Conservation (phyloP, 2,888 invertebrate genomes). For the Reticulitermes lucifugus region DNA sequence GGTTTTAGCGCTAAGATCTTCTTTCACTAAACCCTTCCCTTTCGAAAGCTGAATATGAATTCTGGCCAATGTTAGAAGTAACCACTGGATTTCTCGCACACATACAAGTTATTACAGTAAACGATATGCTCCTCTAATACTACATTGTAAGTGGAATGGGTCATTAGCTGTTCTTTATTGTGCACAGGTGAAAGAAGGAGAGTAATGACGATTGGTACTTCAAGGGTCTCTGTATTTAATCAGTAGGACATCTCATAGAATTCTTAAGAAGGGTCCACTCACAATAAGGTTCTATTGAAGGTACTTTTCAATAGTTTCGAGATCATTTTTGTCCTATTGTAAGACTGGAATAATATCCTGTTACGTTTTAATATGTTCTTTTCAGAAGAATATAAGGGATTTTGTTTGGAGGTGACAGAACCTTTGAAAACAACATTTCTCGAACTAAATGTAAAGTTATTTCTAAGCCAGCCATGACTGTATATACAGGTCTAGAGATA, state of each 20-base stretch:
- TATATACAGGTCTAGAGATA: no score
- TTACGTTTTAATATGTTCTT: neutral
- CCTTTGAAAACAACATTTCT: no score
- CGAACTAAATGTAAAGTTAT: no score
- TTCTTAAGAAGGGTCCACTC: neutral
- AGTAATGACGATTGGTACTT: neutral
- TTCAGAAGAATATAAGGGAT: no score
- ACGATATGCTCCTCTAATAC: neutral
- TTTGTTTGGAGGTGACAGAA: no score
- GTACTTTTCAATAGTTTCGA: neutral
- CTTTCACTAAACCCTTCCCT: no score
- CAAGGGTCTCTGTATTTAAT: neutral
- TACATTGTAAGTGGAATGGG: neutral
- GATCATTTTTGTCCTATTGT: neutral
- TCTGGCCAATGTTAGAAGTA: no score
- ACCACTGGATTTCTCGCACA: no score
- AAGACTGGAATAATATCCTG: neutral
- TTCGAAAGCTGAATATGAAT: no score
- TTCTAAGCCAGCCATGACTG: no score
- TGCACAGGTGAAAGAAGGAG: neutral
- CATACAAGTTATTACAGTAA: no score
- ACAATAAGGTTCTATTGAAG: neutral
- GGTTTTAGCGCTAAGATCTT: no score
- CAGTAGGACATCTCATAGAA: neutral
- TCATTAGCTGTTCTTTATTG: neutral